Evolutionary conservation across 2,888 invertebrate genomes (phyloP).

Genomic region (Drosophila seclusa): DNA sequence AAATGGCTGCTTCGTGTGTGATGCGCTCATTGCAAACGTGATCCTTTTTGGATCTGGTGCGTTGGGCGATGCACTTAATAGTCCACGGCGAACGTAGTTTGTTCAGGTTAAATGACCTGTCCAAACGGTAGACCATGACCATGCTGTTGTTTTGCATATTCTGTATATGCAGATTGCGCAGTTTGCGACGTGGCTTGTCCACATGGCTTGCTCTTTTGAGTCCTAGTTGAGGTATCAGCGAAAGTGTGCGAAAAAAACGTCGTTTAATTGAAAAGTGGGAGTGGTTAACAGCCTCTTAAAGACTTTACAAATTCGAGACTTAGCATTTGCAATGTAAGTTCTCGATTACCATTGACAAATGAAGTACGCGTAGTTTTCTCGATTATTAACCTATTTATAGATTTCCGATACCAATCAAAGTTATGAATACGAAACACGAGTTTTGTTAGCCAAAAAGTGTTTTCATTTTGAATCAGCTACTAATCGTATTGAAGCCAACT

Average conservation of each 20-base stretch:
- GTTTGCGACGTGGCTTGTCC: conserved; percentile 76
- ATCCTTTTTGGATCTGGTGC: conserved; percentile 78
- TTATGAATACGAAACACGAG: not conserved
- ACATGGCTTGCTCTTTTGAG: conserved; percentile 28
- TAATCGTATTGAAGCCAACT: not conserved
- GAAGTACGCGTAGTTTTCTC: not conserved
- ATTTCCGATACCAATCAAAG: not conserved
- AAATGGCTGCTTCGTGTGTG: conserved; percentile 89
- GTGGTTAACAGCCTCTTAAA: conserved; percentile 6
- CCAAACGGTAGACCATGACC: conserved; percentile 90
- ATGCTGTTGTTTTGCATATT: conserved; percentile 69
- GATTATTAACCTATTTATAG: not conserved
- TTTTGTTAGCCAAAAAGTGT: too few species aligned
- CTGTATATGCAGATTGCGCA: conserved; percentile 77
- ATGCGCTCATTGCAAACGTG: conserved; percentile 86
- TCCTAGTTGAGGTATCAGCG: not conserved
- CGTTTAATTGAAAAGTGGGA: conserved; percentile 54
- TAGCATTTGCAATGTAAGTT: not conserved
- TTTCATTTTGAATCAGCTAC: too few species aligned
- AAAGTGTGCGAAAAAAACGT: conserved; percentile 12
- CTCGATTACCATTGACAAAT: not conserved
- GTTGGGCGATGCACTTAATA: conserved; percentile 86
- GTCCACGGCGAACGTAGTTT: conserved; percentile 93
- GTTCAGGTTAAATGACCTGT: conserved; percentile 89
- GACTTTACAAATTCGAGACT: too few species aligned